phyloP scores from a whole-genome alignment of 2,797 vertebrate species.

The Pangasius sanitwongsei region DNA sequence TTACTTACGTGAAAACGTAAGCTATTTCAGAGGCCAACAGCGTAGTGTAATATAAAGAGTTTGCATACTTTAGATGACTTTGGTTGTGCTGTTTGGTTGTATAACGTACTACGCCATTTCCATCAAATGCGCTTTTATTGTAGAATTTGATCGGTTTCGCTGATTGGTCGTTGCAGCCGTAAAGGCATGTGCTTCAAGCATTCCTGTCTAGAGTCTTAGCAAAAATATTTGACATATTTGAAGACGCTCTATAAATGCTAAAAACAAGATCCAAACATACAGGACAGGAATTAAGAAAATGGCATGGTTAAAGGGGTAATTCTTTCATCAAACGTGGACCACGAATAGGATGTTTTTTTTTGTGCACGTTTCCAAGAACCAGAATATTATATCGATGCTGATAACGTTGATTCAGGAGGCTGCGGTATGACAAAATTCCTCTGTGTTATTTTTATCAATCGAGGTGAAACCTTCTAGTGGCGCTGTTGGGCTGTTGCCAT shows the following conservation, averaged over 20 bases:
- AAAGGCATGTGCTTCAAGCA: not conserved
- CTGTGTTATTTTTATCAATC: slow-evolving; percentile 56
- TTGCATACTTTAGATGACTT: not conserved
- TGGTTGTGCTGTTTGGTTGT: not conserved
- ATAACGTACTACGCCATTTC: not conserved
- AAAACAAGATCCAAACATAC: not conserved
- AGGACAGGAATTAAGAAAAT: not conserved
- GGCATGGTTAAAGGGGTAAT: not conserved
- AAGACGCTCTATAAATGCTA: not conserved
- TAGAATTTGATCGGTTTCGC: not conserved
- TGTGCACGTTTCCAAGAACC: not conserved
- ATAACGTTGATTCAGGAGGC: slow-evolving; percentile 16
- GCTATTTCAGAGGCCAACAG: not conserved
- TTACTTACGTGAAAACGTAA: not conserved
- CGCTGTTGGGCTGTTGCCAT: slow-evolving; percentile 56
- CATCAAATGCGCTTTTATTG: not conserved
- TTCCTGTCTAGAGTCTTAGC: not conserved
- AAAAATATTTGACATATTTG: not conserved
- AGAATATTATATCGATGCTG: slow-evolving; percentile 19
- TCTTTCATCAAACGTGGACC: not conserved
- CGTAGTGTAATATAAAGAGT: not conserved
- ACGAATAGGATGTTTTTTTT: not conserved
- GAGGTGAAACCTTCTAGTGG: slow-evolving; percentile 57
- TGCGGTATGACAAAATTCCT: slow-evolving; percentile 41
- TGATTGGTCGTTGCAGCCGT: not conserved